These are phyloP conservation scores for Monoplex corrugatus DNA, from an alignment of 2,888 invertebrate genomes.

Conservation along the genomic window DNA sequence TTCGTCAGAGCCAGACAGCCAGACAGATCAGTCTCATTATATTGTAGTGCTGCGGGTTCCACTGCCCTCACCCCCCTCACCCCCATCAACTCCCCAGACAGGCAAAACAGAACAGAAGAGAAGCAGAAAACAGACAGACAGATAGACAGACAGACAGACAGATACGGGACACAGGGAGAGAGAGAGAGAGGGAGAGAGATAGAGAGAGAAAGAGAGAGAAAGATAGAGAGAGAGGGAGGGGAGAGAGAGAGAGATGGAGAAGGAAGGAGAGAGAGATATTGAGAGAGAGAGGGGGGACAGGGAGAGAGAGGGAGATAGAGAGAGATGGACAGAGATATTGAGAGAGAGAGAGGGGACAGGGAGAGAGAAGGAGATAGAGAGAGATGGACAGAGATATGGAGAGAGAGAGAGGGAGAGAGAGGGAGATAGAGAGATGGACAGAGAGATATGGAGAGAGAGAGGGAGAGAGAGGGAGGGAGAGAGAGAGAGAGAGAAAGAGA, in stretches of 20 bases:
- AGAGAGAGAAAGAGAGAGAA: background rate
- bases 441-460: background rate
- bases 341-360: background rate
- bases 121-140: no score
- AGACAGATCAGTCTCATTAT: no score
- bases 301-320: background rate
- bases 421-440: background rate
- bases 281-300: background rate
- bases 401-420: background rate
- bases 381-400: background rate
- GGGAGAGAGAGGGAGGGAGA: background rate
- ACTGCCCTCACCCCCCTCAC: no score
- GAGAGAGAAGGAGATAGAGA: background rate
- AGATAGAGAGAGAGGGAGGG: background rate
- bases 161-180: no score
- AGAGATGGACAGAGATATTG: background rate
- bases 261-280: background rate
- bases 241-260: no score
- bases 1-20: no score
- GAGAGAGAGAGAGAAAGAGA: no score
- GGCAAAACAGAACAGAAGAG: no score
- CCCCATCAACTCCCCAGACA: no score
- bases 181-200: no score
- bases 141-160: background rate
- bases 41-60: no score